phyloP scores from a whole-genome alignment of 92 coral and sea anemone species.

The Chrysogorgia sp. region DNA sequence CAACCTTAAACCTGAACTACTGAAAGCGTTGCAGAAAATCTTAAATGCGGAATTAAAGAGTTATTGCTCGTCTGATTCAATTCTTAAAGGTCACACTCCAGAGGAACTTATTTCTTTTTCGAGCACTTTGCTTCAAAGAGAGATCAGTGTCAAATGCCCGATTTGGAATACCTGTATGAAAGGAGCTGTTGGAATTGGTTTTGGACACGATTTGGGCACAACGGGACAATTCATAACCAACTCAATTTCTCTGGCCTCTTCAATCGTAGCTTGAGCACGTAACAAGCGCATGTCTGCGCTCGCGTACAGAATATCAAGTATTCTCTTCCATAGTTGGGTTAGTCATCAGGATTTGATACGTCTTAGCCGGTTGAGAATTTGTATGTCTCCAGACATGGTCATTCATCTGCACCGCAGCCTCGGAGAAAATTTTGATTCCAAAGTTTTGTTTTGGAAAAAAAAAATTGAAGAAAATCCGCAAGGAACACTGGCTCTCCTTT shows the following conservation, averaged over 20 bases:
- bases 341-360: conserved; percentile 57
- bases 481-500: conserved; percentile 14
- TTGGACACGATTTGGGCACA: background rate
- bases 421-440: conserved; percentile 54
- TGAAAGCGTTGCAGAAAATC: background rate
- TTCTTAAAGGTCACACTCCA: background rate
- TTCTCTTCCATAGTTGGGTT: conserved; percentile 65
- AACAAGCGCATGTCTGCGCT: conserved; percentile 57
- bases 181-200: background rate
- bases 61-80: background rate
- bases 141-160: background rate
- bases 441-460: conserved; percentile 55
- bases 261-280: conserved; percentile 58
- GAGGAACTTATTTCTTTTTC: conserved; percentile 12
- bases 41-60: background rate
- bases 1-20: background rate
- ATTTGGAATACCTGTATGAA: conserved; percentile 1
- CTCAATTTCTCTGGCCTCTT: conserved; percentile 61
- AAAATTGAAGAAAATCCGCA: conserved; percentile 51
- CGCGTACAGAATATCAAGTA: conserved; percentile 56
- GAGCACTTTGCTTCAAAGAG: background rate
- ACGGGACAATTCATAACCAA: conserved; percentile 1
- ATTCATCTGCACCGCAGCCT: conserved; percentile 37
- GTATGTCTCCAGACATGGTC: conserved; percentile 66
- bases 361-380: conserved; percentile 60